Evolutionary conservation across 2,113 vertebrate genomes (phyloP).

Genomic region (Brienomyrus longianalis): DNA sequence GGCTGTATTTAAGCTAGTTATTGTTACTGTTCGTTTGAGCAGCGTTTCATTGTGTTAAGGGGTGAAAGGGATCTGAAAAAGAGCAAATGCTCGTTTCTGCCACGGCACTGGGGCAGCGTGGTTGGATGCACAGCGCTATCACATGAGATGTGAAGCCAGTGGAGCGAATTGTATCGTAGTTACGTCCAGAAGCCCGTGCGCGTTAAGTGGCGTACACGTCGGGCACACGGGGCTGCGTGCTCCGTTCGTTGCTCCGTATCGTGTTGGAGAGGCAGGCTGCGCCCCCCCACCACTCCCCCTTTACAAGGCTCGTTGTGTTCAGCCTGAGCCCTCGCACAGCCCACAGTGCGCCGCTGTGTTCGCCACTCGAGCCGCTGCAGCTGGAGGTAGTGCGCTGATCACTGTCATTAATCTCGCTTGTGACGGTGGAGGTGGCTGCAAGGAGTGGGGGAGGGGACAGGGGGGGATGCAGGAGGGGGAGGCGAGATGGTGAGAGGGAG

Average conservation of each 20-base stretch:
- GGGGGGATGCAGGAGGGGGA: neutral
- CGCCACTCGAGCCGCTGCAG: conserved; percentile 52
- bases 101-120: neutral
- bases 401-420: conserved; percentile 65
- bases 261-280: neutral
- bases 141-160: neutral
- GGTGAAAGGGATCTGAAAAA: neutral
- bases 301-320: neutral
- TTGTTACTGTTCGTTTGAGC: neutral
- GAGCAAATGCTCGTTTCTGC: neutral
- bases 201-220: neutral
- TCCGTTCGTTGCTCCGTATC: neutral
- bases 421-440: neutral
- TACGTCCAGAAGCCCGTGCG: conserved; percentile 10
- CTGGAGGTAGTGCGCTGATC: conserved; percentile 61
- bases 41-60: no score
- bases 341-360: conserved; percentile 48
- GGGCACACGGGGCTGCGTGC: conserved; percentile 15
- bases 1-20: no score
- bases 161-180: neutral
- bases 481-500: neutral
- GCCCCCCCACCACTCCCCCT: neutral
- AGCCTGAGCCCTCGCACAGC: conserved; percentile 22
- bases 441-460: neutral
- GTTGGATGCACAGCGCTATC: neutral